These are phyloP conservation scores for Dryobota labecula DNA, from an alignment of 2,888 invertebrate genomes.

Conservation along the genomic window DNA sequence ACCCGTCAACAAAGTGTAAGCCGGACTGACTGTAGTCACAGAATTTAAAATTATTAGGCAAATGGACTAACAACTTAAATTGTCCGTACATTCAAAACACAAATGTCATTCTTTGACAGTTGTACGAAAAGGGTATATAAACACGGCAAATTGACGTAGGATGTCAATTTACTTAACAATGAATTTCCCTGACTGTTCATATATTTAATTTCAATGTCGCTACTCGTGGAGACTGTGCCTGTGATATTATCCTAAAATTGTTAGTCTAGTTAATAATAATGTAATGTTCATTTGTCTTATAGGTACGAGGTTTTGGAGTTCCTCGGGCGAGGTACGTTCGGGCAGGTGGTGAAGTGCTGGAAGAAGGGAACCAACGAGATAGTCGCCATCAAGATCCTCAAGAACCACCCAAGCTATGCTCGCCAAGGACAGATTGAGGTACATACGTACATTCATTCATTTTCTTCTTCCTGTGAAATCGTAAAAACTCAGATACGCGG, in stretches of 20 bases:
- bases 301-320: constrained; percentile 98
- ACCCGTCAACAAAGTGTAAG: not conserved
- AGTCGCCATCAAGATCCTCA: constrained; percentile 99
- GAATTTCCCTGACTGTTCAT: not conserved
- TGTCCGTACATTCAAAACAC: not conserved
- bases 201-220: not conserved
- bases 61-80: not conserved
- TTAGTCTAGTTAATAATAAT: not conserved
- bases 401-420: constrained; percentile 99
- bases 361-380: constrained; percentile 99
- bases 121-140: not conserved
- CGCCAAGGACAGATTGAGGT: constrained; percentile 99
- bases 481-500: not conserved
- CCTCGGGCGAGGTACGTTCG: constrained; percentile 99
- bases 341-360: constrained; percentile 99
- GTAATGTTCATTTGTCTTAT: constrained; percentile 37
- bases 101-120: not conserved
- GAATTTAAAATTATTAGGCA: not conserved
- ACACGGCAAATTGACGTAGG: not conserved
- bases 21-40: not conserved
- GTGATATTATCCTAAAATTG: not conserved
- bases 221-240: not conserved
- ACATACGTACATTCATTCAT: constrained; percentile 2
- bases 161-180: not conserved
- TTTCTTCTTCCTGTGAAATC: not conserved